Evolutionary conservation across 2,888 invertebrate species (phyloP).

Genomic region (Nephrotoma guestfalica): DNA sequence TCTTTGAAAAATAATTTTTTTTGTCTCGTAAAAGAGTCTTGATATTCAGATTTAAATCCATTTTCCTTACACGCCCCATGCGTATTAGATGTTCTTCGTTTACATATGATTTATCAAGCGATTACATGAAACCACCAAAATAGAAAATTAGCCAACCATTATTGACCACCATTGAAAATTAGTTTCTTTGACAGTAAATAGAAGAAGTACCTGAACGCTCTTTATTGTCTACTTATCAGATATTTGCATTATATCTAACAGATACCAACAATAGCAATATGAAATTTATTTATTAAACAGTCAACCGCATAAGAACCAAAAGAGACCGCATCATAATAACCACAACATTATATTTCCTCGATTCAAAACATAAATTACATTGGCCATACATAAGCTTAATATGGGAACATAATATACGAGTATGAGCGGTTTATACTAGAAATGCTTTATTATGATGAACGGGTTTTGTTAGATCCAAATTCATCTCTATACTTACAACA

Average conservation of each 20-base stretch:
- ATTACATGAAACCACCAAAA: too few relatives aligned
- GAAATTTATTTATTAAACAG: background rate
- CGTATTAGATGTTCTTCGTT: too few relatives aligned
- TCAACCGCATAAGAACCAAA: background rate
- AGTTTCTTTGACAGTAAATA: background rate
- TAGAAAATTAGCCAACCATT: too few relatives aligned
- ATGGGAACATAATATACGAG: background rate
- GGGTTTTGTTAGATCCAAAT: background rate
- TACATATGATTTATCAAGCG: too few relatives aligned
- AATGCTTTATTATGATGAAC: background rate
- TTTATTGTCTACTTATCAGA: background rate
- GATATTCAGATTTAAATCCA: too few relatives aligned
- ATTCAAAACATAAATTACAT: background rate
- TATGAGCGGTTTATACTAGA: background rate
- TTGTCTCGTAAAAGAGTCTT: too few relatives aligned
- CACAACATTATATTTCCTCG: background rate
- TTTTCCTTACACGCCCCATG: too few relatives aligned
- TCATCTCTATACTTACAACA: background rate
- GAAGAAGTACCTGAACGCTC: background rate
- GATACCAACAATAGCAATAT: background rate
- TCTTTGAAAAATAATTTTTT: too few relatives aligned
- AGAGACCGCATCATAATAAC: background rate
- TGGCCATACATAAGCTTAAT: too few relatives aligned
- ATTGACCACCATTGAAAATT: background rate
- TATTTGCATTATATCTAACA: background rate